Evolutionary conservation across 1,140 invertebrate species (phyloP).

Genomic region (Bombus confusus): DNA sequence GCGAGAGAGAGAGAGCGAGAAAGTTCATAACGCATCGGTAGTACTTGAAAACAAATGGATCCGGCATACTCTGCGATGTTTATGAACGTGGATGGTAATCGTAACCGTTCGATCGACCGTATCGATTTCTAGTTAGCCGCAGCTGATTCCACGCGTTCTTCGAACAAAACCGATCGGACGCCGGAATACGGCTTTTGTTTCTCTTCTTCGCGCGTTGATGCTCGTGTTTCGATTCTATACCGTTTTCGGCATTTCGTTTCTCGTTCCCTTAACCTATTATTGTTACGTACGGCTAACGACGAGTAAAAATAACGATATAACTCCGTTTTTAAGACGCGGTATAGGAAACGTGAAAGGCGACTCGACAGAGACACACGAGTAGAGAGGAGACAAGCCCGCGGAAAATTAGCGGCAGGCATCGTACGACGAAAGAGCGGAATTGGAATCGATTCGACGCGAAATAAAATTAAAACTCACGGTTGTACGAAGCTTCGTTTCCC

Average conservation of each 20-base stretch:
- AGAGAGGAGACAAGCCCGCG: no score
- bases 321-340: neutral
- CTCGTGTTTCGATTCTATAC: neutral
- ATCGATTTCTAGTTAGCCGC: constrained; percentile 65
- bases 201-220: neutral
- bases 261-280: neutral
- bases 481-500: constrained; percentile 1
- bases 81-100: constrained; percentile 51
- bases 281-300: neutral
- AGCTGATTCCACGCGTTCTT: constrained; percentile 47
- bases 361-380: neutral
- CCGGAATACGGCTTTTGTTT: neutral
- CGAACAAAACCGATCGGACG: constrained; percentile 11
- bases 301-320: neutral
- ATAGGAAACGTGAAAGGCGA: neutral
- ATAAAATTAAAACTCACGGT: constrained; percentile 7
- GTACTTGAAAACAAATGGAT: constrained; percentile 61
- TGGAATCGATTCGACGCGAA: constrained; percentile 14
- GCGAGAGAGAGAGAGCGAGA: neutral
- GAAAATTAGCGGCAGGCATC: neutral
- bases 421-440: neutral
- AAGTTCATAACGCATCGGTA: constrained; percentile 51
- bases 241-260: neutral
- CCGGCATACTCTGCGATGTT: constrained; percentile 45
- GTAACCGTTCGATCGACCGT: constrained; percentile 57